These are phyloP conservation scores for Parapsyche elsis DNA, from an alignment of 1,140 invertebrate species.

Conservation along the genomic window DNA sequence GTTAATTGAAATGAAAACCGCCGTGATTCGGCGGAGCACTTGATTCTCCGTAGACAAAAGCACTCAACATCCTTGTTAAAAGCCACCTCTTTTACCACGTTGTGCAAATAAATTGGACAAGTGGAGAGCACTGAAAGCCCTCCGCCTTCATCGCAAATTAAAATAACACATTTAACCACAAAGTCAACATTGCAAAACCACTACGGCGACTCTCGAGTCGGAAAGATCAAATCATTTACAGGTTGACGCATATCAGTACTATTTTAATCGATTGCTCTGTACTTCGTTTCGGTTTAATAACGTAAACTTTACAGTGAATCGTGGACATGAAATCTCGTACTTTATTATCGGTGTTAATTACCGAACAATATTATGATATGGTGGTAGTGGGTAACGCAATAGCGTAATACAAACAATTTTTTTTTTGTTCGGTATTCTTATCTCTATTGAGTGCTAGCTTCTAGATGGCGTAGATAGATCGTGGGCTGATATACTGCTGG, in stretches of 20 bases:
- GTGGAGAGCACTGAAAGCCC: constrained; percentile 7
- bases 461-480: constrained; percentile 1
- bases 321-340: too few relatives aligned
- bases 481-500: background rate
- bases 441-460: constrained; percentile 28
- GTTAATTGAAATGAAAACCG: constrained; percentile 3
- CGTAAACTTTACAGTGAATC: too few relatives aligned
- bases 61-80: constrained; percentile 31
- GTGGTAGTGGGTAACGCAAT: constrained; percentile 27
- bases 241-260: too few relatives aligned
- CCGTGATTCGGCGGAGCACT: constrained; percentile 15
- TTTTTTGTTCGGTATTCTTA: constrained; percentile 26
- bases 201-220: too few relatives aligned
- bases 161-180: too few relatives aligned
- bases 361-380: background rate
- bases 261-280: too few relatives aligned
- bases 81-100: constrained; percentile 14
- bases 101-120: constrained; percentile 24
- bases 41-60: background rate
- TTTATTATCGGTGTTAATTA: background rate
- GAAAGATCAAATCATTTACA: too few relatives aligned
- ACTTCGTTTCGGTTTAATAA: too few relatives aligned
- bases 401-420: constrained; percentile 40
- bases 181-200: too few relatives aligned
- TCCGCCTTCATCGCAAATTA: background rate